Percentiles rank a stretch among this genome's conserved stretches.
Evolutionary conservation across 23 tunicate genomes (phyloP).

Genomic region (Phallusia fumigata): DNA sequence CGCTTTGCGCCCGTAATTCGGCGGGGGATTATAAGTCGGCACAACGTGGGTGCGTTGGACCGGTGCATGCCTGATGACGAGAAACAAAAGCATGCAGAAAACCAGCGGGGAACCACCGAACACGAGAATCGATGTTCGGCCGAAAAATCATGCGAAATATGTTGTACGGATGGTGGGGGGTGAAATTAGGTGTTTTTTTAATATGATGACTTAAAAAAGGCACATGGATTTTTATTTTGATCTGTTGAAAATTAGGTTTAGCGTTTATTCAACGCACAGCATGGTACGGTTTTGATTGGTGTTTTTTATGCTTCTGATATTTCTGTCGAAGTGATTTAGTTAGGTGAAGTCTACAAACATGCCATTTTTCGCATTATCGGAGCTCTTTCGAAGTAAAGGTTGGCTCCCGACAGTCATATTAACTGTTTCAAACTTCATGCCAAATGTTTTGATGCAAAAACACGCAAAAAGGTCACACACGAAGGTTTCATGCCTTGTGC

Average conservation of each 20-base stretch:
- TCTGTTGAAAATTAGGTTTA: too few species aligned
- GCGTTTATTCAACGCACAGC: too few species aligned
- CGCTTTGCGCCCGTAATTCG: constrained; percentile 33
- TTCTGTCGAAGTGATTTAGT: too few species aligned
- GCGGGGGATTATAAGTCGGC: constrained; percentile 17
- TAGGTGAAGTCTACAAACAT: too few species aligned
- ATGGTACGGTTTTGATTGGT: too few species aligned
- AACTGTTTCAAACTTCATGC: not conserved
- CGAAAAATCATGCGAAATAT: not conserved
- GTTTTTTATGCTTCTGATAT: too few species aligned
- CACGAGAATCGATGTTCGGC: not conserved
- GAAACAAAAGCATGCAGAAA: constrained; percentile 33
- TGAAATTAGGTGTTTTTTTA: too few species aligned
- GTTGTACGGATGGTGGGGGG: too few species aligned
- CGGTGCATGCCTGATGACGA: constrained; percentile 57
- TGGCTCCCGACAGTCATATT: not conserved
- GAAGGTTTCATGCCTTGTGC: not conserved
- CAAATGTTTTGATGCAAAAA: not conserved
- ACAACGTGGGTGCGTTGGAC: constrained; percentile 27
- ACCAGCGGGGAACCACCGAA: not conserved
- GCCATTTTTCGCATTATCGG: too few species aligned
- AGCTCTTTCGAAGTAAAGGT: too few species aligned
- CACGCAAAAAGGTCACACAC: not conserved
- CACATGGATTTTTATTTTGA: too few species aligned
- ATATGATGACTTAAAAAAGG: too few species aligned